These are phyloP conservation scores for Macroteleia sp. DNA, from an alignment of 2,888 invertebrate genomes.

Conservation along the genomic window DNA sequence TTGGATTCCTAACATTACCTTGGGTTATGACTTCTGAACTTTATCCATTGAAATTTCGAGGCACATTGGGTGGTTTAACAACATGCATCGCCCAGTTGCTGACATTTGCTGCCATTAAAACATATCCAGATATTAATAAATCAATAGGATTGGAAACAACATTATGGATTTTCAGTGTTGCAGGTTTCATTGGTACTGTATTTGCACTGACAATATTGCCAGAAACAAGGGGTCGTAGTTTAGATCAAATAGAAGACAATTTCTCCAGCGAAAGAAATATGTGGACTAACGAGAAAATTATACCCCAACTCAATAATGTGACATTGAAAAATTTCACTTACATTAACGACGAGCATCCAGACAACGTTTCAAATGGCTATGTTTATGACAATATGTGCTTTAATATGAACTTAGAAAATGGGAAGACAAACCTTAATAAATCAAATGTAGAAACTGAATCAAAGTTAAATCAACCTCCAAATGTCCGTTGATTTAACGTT, in stretches of 20 bases:
- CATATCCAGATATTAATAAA: slow-evolving; percentile 87
- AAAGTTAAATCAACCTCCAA: slow-evolving; percentile 43
- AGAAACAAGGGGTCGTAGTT: slow-evolving; percentile 88
- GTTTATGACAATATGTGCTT: slow-evolving; percentile 75
- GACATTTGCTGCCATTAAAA: slow-evolving; percentile 89
- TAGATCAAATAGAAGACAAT: slow-evolving; percentile 88
- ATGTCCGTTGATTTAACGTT: too few relatives aligned
- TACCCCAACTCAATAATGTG: slow-evolving; percentile 65
- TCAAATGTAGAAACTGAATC: neutral
- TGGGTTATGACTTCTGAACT: slow-evolving; percentile 91
- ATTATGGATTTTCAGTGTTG: slow-evolving; percentile 87
- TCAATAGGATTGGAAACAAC: slow-evolving; percentile 87
- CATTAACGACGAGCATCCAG: slow-evolving; percentile 71
- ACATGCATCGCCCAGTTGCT: slow-evolving; percentile 89
- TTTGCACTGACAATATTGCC: slow-evolving; percentile 87
- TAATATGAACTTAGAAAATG: slow-evolving; percentile 69
- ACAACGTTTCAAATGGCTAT: slow-evolving; percentile 68
- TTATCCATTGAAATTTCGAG: slow-evolving; percentile 88
- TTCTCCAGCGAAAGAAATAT: slow-evolving; percentile 84
- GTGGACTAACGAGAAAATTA: slow-evolving; percentile 40
- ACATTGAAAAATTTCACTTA: slow-evolving; percentile 72
- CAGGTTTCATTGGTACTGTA: slow-evolving; percentile 85
- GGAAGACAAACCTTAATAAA: slow-evolving; percentile 40
- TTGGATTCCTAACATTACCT: slow-evolving; percentile 89
- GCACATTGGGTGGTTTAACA: slow-evolving; percentile 89